phyloP scores from a whole-genome alignment of 2,888 invertebrate species.

The Lithosia quadra region DNA sequence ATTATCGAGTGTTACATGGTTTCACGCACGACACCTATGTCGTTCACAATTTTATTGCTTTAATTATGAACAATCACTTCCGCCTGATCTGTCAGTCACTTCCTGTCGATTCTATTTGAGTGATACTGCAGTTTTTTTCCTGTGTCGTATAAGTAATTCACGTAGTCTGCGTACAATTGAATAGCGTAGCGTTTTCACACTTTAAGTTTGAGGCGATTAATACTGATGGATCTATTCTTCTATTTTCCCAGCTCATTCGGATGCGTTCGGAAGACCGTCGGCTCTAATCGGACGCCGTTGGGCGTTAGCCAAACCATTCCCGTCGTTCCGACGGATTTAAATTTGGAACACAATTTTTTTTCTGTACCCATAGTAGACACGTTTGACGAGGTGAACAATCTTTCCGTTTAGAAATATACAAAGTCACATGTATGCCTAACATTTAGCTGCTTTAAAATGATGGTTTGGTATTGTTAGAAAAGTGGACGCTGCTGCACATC shows the following conservation, averaged over 20 bases:
- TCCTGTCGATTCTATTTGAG: conserved; percentile 60
- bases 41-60: conserved; percentile 49
- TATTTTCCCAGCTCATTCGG: conserved; percentile 60
- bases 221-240: conserved; percentile 47
- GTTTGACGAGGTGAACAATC: conserved; percentile 84
- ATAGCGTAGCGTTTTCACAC: conserved; percentile 19
- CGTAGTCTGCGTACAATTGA: conserved; percentile 24
- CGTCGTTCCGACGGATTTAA: conserved; percentile 80
- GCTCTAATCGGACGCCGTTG: conserved; percentile 72
- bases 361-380: conserved; percentile 70
- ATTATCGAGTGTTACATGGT: conserved; percentile 53
- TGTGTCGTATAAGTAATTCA: conserved; percentile 42
- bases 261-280: conserved; percentile 71
- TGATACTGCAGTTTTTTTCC: conserved; percentile 60
- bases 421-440: conserved; percentile 26
- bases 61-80: conserved; percentile 69
- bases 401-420: conserved; percentile 63
- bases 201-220: conserved; percentile 25
- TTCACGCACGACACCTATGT: conserved; percentile 58
- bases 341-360: conserved; percentile 81
- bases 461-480: conserved; percentile 34
- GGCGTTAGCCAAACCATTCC: conserved; percentile 82
- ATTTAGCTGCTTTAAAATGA: conserved; percentile 17
- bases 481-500: conserved; percentile 56
- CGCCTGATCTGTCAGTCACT: conserved; percentile 65